Conservation (phyloP, 2,113 vertebrate species). For the Bettongia penicillata region DNA sequence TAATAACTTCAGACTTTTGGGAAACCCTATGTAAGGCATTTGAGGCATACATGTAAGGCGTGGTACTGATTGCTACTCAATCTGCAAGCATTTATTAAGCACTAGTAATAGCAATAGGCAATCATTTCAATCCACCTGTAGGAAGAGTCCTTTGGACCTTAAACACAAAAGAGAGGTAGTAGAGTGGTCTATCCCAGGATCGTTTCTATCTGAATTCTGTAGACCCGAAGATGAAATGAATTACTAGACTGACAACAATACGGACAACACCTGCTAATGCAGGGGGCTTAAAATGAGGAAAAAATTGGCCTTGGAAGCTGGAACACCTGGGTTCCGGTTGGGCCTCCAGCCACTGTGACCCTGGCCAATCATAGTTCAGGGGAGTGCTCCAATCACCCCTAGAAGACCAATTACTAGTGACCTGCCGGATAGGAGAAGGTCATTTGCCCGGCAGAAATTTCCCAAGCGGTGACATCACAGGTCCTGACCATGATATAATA, state of each 20-base stretch:
- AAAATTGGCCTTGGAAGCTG: not conserved
- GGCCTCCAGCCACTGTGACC: not conserved
- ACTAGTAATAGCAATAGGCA: not conserved
- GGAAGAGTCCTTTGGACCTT: not conserved
- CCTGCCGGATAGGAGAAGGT: not conserved
- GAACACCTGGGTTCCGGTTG: not conserved
- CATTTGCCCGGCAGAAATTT: not conserved
- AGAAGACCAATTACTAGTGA: not conserved
- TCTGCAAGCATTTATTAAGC: not conserved
- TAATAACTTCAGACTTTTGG: not conserved
- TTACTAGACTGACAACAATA: not conserved
- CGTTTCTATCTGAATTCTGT: not conserved
- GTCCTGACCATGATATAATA: not conserved
- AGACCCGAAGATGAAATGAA: not conserved
- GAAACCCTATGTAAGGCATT: not conserved
- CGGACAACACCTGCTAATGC: not conserved
- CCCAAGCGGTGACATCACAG: not conserved
- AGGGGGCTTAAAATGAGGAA: not conserved
- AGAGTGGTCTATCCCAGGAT: not conserved
- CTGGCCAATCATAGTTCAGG: not conserved
- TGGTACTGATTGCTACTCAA: not conserved
- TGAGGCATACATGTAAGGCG: not conserved
- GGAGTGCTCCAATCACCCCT: not conserved
- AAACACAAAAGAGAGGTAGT: not conserved
- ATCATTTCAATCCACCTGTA: not conserved